Conservation (phyloP, 2,888 invertebrate genomes). For the Ichneumoninae sp. region DNA sequence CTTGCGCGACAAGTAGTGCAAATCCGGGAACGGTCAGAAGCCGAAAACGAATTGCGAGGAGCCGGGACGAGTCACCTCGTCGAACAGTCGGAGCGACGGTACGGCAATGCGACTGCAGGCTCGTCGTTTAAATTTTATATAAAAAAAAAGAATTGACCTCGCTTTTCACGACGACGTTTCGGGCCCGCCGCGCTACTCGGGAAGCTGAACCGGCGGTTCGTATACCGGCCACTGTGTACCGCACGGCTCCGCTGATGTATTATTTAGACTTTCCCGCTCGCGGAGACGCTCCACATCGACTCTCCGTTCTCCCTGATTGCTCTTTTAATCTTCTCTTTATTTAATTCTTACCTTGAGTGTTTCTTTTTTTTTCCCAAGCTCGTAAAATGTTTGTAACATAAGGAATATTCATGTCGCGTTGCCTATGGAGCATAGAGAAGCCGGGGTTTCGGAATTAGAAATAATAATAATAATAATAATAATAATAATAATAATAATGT, state of each 20-base stretch:
- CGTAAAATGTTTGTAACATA: background rate
- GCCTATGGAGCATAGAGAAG: background rate
- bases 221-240: background rate
- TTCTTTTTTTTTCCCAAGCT: background rate
- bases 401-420: background rate
- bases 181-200: background rate
- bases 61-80: background rate
- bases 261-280: background rate
- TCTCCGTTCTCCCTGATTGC: background rate
- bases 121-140: background rate
- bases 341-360: background rate
- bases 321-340: background rate
- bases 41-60: conserved; percentile 4
- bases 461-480: too few species aligned
- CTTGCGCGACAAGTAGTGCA: conserved; percentile 15
- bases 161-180: background rate
- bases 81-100: background rate
- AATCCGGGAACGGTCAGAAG: background rate
- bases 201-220: background rate
- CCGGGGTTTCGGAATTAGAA: background rate
- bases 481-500: too few species aligned
- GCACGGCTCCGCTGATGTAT: background rate
- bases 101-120: background rate
- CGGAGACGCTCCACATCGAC: background rate
- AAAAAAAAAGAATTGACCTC: background rate